phyloP scores from a whole-genome alignment of 1,140 invertebrate species.

The Drosophila punjabiensis region DNA sequence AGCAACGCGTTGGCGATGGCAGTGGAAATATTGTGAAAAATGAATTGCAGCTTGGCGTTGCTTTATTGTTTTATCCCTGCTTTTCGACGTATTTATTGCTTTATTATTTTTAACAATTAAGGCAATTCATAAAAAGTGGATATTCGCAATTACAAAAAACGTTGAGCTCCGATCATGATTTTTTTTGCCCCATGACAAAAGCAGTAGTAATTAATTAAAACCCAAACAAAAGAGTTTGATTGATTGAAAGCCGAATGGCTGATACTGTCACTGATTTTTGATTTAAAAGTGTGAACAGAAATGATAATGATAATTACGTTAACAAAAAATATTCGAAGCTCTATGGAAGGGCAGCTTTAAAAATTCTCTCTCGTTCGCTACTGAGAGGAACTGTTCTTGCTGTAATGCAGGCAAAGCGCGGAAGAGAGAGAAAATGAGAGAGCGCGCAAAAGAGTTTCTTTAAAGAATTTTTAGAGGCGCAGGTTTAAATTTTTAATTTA shows the following conservation, averaged over 20 bases:
- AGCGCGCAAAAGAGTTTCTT: too few relatives aligned
- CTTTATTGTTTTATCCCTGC: conserved; percentile 54
- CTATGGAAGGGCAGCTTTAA: not conserved
- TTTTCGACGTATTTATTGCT: conserved; percentile 51
- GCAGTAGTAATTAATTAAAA: conserved; percentile 37
- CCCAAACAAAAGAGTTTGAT: conserved; percentile 34
- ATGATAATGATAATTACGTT: not conserved
- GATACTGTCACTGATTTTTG: conserved; percentile 26
- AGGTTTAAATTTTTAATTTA: too few relatives aligned
- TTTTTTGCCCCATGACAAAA: not conserved
- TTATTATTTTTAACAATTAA: conserved; percentile 61
- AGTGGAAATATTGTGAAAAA: conserved; percentile 53
- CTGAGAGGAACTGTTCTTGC: not conserved
- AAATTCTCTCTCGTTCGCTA: not conserved
- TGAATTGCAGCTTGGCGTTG: conserved; percentile 56
- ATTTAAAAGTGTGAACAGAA: conserved; percentile 19
- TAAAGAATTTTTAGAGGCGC: too few relatives aligned
- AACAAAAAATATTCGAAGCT: not conserved
- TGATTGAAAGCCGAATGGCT: conserved; percentile 19
- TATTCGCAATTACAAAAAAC: conserved; percentile 30
- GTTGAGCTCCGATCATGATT: not conserved
- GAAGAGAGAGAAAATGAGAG: not conserved
- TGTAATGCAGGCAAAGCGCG: not conserved
- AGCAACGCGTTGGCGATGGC: conserved; percentile 4
- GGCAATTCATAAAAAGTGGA: conserved; percentile 33